phyloP scores from a whole-genome alignment of 2,888 invertebrate genomes.

The Anthophora plumipes region DNA sequence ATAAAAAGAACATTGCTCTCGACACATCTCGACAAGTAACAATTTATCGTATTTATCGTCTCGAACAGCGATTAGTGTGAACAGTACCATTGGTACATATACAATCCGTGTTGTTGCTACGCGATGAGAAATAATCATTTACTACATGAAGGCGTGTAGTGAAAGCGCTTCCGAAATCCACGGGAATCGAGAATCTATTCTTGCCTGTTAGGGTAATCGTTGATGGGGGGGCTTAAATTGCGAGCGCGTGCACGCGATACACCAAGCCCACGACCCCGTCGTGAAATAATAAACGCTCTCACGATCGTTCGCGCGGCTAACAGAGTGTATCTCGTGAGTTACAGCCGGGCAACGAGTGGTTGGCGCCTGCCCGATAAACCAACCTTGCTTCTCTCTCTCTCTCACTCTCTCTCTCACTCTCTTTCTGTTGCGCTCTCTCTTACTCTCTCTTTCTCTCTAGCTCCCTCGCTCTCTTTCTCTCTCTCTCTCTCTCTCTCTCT shows the following conservation, averaged over 20 bases:
- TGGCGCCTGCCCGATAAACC: constrained; percentile 74
- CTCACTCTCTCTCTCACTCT: too few species aligned
- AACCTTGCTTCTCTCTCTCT: constrained; percentile 29
- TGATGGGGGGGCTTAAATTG: constrained; percentile 5
- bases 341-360: constrained; percentile 58
- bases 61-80: neutral
- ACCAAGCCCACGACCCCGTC: neutral
- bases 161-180: constrained; percentile 27
- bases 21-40: neutral
- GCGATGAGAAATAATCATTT: constrained; percentile 24
- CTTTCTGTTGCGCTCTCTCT: too few species aligned
- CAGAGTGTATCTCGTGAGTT: constrained; percentile 61
- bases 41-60: too few species aligned
- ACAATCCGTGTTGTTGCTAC: too few species aligned
- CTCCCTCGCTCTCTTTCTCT: too few species aligned
- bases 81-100: too few species aligned
- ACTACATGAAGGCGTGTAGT: neutral
- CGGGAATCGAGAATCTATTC: constrained; percentile 28
- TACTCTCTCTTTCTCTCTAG: too few species aligned
- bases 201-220: constrained; percentile 28
- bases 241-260: constrained; percentile 50
- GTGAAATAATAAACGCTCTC: constrained; percentile 64
- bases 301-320: constrained; percentile 43
- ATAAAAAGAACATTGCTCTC: too few species aligned
- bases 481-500: too few species aligned